Conservation (phyloP, 2,888 invertebrate genomes). For the Dendrolimus houi region DNA sequence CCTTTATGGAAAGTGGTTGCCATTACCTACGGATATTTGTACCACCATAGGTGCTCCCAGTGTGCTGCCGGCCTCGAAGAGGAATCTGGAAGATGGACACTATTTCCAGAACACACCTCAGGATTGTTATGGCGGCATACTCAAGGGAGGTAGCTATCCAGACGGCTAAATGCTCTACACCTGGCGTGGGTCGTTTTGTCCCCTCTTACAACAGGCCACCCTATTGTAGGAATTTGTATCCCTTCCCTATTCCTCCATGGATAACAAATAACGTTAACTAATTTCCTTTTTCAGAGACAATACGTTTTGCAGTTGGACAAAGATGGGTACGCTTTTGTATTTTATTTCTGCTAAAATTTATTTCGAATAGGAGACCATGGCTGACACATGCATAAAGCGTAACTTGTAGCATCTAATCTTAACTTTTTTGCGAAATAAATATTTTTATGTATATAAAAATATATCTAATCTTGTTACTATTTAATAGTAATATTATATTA, state of each 20-base stretch:
- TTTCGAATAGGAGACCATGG: no score
- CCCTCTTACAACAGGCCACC: not conserved
- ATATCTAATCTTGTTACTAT: no score
- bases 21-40: not conserved
- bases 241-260: not conserved
- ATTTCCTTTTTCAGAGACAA: no score
- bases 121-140: not conserved
- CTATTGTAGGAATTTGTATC: not conserved
- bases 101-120: not conserved
- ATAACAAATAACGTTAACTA: not conserved
- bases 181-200: not conserved
- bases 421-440: no score
- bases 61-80: not conserved
- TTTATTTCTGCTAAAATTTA: no score
- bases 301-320: no score
- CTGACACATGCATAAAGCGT: no score
- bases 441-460: no score
- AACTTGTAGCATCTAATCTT: no score
- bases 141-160: not conserved
- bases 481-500: no score
- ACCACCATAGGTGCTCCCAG: not conserved
- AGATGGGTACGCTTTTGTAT: no score
- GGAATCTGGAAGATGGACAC: not conserved
- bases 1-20: not conserved
- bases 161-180: not conserved